Evolutionary conservation across 2,113 vertebrate species (phyloP), one percentile per base, ranked within the genome.

Genomic region (Symphodus melops): DNA sequence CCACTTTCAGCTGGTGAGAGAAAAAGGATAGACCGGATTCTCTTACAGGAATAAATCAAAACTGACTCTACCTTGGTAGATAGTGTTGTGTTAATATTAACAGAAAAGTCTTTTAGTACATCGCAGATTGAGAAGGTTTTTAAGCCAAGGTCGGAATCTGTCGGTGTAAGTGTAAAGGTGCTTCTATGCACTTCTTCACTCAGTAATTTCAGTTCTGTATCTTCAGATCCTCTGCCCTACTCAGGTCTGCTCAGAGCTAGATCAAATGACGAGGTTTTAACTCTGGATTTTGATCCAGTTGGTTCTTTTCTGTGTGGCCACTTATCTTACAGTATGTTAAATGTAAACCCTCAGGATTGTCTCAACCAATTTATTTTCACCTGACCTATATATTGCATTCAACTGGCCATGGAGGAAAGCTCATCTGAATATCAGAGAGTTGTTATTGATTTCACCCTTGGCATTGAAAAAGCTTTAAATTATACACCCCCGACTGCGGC

Each of bases 381-480:
- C 68, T 78, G 72, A 86, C 66, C 60, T 69, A 57, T 80, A 84
- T 75, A 82, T 80, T 72, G 60, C 49, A 37, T 77, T 84, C 3
- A 82, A 75, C 79, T 74, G 53, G 66, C 21, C 44, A 14, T 74
- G 69, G 66, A 69, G 54, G 65, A 16, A 48, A 61, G 79, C 55
- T 75, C 20, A 86, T 85, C 88, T 73, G 9, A 79, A 86, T 89
- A 69, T 70, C 67, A 49, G 65, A 67, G 58, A 82, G 56, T 13
- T 55, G 49, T 70, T 73, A 58, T 84, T 88, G 68, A 41, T 78
- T 71, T 82, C 68, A 77, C 86, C 73, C 5, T 52, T 63, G 68
- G 76, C 78, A 25, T 77, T 68, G 49, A 74, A 54, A 62, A 62
- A 48, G 58, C 20, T 23, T 70, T 56, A 33, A 49, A 55, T 72